Evolutionary conservation across 2,113 vertebrate species (phyloP).

Genomic region (Catagonus wagneri): DNA sequence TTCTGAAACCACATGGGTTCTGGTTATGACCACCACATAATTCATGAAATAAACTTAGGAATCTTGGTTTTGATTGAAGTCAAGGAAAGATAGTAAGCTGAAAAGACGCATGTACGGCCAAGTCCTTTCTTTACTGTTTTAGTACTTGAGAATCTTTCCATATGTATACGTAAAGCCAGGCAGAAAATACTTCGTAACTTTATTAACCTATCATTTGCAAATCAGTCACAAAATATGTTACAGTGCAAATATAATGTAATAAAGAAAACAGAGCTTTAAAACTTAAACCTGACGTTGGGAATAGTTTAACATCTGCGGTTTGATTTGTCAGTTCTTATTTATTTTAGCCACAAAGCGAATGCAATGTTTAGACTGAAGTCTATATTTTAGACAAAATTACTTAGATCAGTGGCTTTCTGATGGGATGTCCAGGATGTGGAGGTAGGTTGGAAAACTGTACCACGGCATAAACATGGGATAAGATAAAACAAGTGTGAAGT

Average conservation of each 20-base stretch:
- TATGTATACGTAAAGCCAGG: neutral
- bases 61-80: neutral
- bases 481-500: neutral
- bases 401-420: neutral
- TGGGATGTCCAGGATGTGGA: neutral
- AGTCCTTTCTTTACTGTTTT: neutral
- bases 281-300: neutral
- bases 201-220: neutral
- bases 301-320: neutral
- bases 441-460: neutral
- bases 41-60: neutral
- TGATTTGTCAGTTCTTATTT: neutral
- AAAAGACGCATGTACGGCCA: neutral
- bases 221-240: neutral
- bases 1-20: neutral
- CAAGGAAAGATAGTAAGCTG: neutral
- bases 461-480: neutral
- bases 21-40: neutral
- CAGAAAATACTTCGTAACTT: neutral
- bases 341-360: neutral
- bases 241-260: neutral
- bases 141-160: neutral
- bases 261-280: constrained; percentile 17
- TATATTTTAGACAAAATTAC: neutral
- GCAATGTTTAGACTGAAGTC: neutral